Evolutionary conservation across 2,113 vertebrate species (phyloP), one percentile per base, ranked within the genome.

Genomic region (Eidolon helvum): DNA sequence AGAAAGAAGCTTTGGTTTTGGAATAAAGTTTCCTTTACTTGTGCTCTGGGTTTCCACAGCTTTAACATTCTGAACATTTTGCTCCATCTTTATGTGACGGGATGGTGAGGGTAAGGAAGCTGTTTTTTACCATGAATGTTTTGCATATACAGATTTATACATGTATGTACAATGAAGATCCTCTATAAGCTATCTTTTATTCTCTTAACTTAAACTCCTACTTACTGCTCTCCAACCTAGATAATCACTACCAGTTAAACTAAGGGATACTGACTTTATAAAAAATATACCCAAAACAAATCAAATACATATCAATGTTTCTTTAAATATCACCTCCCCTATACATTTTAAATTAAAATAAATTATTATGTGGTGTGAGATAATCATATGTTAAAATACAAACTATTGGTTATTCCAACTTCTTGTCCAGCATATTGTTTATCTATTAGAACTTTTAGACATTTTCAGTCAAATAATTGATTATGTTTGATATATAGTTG

Each of bases 291-390:
- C n/a, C 35, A 82, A 93, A 92, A 66, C 33, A 84, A 86, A 94
- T 43, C 59, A 86, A 61, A 45, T 48, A 8, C 3, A 21, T 57
- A 33, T 33, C 1, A 15, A 0, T 86, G 11, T 96, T 69, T 88
- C 18, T 88, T 85, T 59, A 93, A 83, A 55, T 97, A 38, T 61
- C 57, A 83, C 7, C 22, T 77, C 45, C 35, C 33, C 22, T 68
- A 1, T 61, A 28, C 4, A 38, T 86, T 92, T 93, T 86, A 92
- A 87, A 38, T 95, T 86, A 57, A 83, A 92, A 90, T 87, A 5
- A 14, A 28, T 68, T 77, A 40, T 75, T 83, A 71, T 69, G 33
- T 85, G 35, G 19, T 79, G 0, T 65, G 12, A 94, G 33, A 45
- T 68, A 9, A 3, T n/a, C 10, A 21, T 82, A 10, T 82, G 38